Base-by-base conservation (phyloP, 2,797 vertebrate species). In the Emydoidea blandingii region DNA sequence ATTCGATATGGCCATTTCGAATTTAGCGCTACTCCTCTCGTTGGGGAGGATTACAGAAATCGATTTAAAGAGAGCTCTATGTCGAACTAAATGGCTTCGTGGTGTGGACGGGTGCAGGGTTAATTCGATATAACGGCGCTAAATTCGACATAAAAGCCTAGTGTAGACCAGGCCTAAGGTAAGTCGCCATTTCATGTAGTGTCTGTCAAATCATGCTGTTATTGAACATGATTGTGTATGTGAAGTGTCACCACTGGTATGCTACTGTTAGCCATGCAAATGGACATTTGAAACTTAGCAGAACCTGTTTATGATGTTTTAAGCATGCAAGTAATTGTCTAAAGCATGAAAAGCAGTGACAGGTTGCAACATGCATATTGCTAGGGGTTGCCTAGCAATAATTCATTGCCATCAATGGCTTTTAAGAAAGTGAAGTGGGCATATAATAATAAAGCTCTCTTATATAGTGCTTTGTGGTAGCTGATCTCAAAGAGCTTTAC, bases 331-430 rank as follows among this genome's bases (percentile, higher is more conserved):
- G 11, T 47, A 19, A 54, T 29, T 57, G 34, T 92, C 80, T 91
- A 83, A 65, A 80, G 29, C 62, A 72, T 56, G 87, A 86, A 53
- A 86, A 92, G 54, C 62, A 83, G 72, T 76, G 92, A 76, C 41
- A 85, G 2, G 3, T 16, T 37, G 50, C 14, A 85, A 54, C n/a
- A 23, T 87, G 49, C 34, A 14, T 12, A 88, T 56, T 92, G 86
- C 72, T 93, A 90, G 88, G 76, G 56, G 87, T 93, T 97, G 85
- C 93, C 83, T 96, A 93, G 91, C 86, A 96, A 88, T 94, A 91
- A 93, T 93, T 97, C 83, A 90, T 96, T 90, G 79, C 89, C 72
- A 11, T 65, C 59, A 86, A 88, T 74, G 85, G 76, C 78, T 83
- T 94, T 93, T 94, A 91, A 91, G 86, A 85, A 89, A 89, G 95